A percentile compares a stretch with the other conserved stretches of the same genome.
phyloP scores from a whole-genome alignment of 2,797 vertebrate species.

The Taenioides sp. region DNA sequence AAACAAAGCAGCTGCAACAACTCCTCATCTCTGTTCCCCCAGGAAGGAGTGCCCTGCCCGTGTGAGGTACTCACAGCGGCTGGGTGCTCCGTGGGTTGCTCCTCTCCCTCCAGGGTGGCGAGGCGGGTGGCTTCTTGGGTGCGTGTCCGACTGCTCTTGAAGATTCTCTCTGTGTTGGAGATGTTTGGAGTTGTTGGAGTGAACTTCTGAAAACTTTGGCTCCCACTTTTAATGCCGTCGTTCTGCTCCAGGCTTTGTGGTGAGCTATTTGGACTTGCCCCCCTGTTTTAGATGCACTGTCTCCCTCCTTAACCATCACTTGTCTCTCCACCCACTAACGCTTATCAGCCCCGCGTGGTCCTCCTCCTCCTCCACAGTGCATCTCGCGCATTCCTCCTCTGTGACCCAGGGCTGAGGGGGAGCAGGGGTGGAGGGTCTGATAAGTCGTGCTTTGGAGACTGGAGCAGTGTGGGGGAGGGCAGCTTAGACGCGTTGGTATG shows the following conservation, averaged over 20 bases:
- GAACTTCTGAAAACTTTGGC: too few relatives aligned
- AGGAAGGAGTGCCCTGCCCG: too few relatives aligned
- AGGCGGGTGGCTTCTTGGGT: background rate
- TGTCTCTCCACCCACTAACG: constrained; percentile 58
- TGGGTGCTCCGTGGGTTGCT: constrained; percentile 49
- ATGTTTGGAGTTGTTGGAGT: too few relatives aligned
- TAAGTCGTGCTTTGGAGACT: constrained; percentile 58
- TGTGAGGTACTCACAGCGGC: constrained; percentile 65
- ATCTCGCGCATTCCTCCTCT: constrained; percentile 63
- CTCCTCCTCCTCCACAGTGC: constrained; percentile 32
- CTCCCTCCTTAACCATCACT: constrained; percentile 55
- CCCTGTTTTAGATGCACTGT: constrained; percentile 35
- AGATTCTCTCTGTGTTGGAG: too few relatives aligned
- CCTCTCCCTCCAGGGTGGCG: constrained; percentile 57
- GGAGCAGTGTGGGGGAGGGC: constrained; percentile 40
- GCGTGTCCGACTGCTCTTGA: too few relatives aligned
- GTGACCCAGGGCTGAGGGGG: constrained; percentile 36
- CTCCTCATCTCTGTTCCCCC: too few relatives aligned
- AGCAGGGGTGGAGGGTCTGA: constrained; percentile 34
- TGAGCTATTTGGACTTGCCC: constrained; percentile 46
- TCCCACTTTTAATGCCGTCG: background rate
- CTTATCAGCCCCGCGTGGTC: constrained; percentile 54
- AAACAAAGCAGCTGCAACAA: too few relatives aligned
- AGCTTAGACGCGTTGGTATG: constrained; percentile 13
- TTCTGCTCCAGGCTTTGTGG: constrained; percentile 44